Evolutionary conservation across 2,888 invertebrate genomes (phyloP), one percentile per base, ranked within the genome.

Genomic region (Harpalus rufipes): DNA sequence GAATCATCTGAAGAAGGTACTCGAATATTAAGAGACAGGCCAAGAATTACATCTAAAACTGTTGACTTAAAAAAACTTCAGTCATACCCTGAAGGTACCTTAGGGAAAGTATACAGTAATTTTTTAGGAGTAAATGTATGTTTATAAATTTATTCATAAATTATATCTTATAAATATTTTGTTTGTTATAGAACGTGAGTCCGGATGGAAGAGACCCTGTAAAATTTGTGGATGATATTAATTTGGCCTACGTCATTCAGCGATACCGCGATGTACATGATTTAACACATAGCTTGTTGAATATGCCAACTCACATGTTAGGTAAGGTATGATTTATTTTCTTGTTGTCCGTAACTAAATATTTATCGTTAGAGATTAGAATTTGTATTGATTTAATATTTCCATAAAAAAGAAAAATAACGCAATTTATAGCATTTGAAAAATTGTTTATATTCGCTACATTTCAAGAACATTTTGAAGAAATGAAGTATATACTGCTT

Each of bases 191-290:
- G 94, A 94, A 96, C 87, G 98, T 99, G 0, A 96, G 97, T 5
- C 98, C 99, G 0, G 99, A 99, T 92, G 95, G 97, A 44, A 93
- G 99, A 86, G 92, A 95, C 87, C 94, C 96, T 14, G 99, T 99
- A 0, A 96, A 96, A 88, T 99, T 98, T 91, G 94, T 99, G 74
- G 95, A 97, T 87, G 97, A 99, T 90, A 92, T 94, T 0, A 96
- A 98, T 86, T 91, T 98, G 87, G 98, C 98, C 4, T 99, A 99
- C 91, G 96, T 99, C 68, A 98, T 99, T 96, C 97, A 98, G 91
- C 93, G 99, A 82, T 99, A 99, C 90, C 94, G 99, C 87, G 99
- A 99, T 92, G 96, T 97, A 7, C 99, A 99, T 91, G 99, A 99
- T 92, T 93, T 99, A 87, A 94, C 97, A 85, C 99, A 99, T 91